Evolutionary conservation across 1,140 invertebrate genomes (phyloP).

Genomic region (Oncopodura yosiiana): DNA sequence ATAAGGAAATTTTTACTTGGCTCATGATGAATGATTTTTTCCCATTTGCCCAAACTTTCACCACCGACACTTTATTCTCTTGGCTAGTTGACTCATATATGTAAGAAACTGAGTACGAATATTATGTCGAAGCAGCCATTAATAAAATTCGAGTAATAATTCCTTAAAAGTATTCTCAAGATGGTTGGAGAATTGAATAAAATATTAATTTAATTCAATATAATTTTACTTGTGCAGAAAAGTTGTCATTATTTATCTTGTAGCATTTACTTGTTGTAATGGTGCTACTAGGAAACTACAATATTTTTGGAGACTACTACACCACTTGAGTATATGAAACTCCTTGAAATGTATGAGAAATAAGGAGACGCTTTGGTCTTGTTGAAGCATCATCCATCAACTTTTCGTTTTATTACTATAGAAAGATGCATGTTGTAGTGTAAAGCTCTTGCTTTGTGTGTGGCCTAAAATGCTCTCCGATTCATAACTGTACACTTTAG

Average conservation of each 20-base stretch:
- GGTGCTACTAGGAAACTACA: background rate
- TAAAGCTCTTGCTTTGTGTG: background rate
- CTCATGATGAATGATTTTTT: conserved; percentile 19
- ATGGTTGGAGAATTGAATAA: no score
- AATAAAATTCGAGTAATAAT: background rate
- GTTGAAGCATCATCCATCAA: conserved; percentile 18
- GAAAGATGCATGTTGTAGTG: background rate
- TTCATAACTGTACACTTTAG: no score
- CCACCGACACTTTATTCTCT: no score
- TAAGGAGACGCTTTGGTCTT: conserved; percentile 10
- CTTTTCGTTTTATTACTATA: conserved; percentile 11
- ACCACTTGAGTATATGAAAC: background rate
- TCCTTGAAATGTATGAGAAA: background rate
- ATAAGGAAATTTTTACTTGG: conserved; percentile 14
- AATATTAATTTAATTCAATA: no score
- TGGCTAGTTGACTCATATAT: background rate
- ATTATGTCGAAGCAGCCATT: background rate
- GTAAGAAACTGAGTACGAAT: background rate
- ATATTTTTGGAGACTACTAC: background rate
- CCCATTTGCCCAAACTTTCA: conserved; percentile 15
- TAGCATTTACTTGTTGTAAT: background rate
- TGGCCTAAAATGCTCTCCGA: background rate
- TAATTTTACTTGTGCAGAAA: no score
- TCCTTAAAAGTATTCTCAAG: background rate
- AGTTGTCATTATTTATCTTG: background rate